Percentiles rank a stretch among this genome's conserved stretches.
These are phyloP conservation scores for Buphagus erythrorhynchus DNA, from an alignment of 2,797 vertebrate species.

Conservation along the genomic window DNA sequence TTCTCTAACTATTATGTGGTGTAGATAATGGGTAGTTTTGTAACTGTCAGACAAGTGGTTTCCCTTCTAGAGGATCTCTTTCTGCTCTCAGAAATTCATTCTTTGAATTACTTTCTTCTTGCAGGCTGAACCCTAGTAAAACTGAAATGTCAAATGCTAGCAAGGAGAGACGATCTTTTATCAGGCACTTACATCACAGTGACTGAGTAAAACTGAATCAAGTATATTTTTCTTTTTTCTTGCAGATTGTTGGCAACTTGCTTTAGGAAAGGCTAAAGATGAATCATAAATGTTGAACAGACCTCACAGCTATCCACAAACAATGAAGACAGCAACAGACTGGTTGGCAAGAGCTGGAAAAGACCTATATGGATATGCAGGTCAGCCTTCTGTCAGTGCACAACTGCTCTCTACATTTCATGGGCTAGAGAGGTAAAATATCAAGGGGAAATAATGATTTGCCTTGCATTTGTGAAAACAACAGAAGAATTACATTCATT, in stretches of 20 bases:
- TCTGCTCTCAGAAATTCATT: background rate
- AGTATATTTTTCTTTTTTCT: slow-evolving; percentile 17
- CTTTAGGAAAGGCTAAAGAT: slow-evolving; percentile 41
- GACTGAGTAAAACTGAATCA: slow-evolving; percentile 33
- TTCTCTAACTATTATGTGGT: background rate
- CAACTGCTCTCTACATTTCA: background rate
- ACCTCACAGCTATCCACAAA: background rate
- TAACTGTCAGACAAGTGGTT: background rate
- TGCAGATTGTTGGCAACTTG: slow-evolving; percentile 1
- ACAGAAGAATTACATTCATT: background rate
- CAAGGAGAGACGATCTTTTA: slow-evolving; percentile 21
- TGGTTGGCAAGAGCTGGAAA: background rate
- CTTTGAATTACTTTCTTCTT: slow-evolving; percentile 34
- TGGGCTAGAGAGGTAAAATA: background rate
- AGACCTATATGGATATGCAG: background rate
- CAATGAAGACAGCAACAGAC: background rate
- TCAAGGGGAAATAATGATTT: background rate
- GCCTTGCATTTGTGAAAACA: background rate
- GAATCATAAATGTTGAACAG: slow-evolving; percentile 13
- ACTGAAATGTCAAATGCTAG: slow-evolving; percentile 44
- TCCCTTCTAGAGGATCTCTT: slow-evolving; percentile 2
- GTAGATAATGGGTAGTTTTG: background rate
- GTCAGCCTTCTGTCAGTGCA: background rate
- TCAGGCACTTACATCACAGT: background rate
- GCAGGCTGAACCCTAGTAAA: background rate